Base-by-base conservation (phyloP, 2,113 vertebrate species). In the Lophura nycthemera region DNA sequence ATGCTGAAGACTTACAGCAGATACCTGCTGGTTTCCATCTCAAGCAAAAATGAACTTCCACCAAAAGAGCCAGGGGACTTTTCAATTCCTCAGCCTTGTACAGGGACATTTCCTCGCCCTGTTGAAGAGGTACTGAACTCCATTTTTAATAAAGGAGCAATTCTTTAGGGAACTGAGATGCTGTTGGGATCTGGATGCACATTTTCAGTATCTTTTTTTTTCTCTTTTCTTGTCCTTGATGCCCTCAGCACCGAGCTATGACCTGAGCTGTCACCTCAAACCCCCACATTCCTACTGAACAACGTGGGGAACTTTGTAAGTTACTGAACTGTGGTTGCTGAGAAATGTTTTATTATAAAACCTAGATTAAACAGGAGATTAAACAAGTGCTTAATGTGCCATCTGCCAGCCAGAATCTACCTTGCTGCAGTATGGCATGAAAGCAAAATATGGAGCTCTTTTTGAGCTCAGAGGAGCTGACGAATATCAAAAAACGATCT, bases 341-440 rank as follows among this genome's bases (percentile, higher is more conserved):
- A 86, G 79, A 65, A 64, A 60, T 43, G 65, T 64, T 97, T 83
- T 83, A 72, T 75, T 83, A 72, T 47, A 88, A 91, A 86, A 57
- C 5, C 57, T 47, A 80, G 34, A 89, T 93, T 42, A 85, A 94
- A 63, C 36, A 72, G 63, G 66, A 92, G 81, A 87, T 73, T 60
- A 90, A 95, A 76, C n/a, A 14, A 71, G 29, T 60, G 48, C 54
- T 84, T 89, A 84, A 56, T 65, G 24, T 63, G 42, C 60, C 74
- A 77, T 38, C 83, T 89, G 60, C 78, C 74, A 3, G 5, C 21
- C 54, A 47, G 71, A 79, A 87, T 75, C 54, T 65, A 54, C 45
- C 66, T 83, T 45, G 21, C 86, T 76, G 71, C 54, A 60, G 48
- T 29, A 79, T 11, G n/a, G 78, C 54, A 59, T 40, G 78, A 82